Base-by-base conservation (phyloP, 2,888 invertebrate species). In the Selenia dentaria region DNA sequence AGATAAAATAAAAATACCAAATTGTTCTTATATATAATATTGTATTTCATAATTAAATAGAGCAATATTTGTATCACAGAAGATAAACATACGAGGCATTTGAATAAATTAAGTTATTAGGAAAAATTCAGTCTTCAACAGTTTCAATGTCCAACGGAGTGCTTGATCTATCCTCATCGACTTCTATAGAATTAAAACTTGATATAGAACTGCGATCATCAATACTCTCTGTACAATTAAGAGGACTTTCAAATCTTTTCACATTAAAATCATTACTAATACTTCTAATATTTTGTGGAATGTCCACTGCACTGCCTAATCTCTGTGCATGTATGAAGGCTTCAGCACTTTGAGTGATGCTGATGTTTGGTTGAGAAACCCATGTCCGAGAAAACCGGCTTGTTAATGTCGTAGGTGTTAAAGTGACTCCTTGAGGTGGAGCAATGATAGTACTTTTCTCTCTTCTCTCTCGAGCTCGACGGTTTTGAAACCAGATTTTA, bases 401-500 rank as follows among this genome's bases (percentile, higher is more conserved):
- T 9, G 16, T 20, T 14, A 48, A 13, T 2, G 70, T 48, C 0
- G 84, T 82, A 0, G 89, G 72, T 2, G 83, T 79, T n/a, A 90
- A 55, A 1, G 83, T 64, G 1, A 87, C 68, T 1, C 75, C 79
- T 12, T 69, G 60, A 1, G 89, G 89, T 0, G 86, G 86, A 0
- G 70, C 56, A 1, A 89, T 79, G 13, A 52, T 74, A 0, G 63
- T 57, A 37, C 70, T 75, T 63, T 92, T 92, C 76, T 96, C 95
- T 58, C 95, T 90, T 55, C 95, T 85, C 64, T 95, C 95, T 20
- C 95, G 90, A 0, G 96, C 96, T 34, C 96, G 91, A 31, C 96
- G 92, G 75, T 96, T 96, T 92, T 96, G 95, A 73, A 96, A 96
- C 96, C 96, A 96, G 60, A 96, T 96, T 87, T 95, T 91, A 39